Evolutionary conservation across 2,888 invertebrate species (phyloP), one percentile per base, ranked within the genome.

Genomic region (Lagria hirta): DNA sequence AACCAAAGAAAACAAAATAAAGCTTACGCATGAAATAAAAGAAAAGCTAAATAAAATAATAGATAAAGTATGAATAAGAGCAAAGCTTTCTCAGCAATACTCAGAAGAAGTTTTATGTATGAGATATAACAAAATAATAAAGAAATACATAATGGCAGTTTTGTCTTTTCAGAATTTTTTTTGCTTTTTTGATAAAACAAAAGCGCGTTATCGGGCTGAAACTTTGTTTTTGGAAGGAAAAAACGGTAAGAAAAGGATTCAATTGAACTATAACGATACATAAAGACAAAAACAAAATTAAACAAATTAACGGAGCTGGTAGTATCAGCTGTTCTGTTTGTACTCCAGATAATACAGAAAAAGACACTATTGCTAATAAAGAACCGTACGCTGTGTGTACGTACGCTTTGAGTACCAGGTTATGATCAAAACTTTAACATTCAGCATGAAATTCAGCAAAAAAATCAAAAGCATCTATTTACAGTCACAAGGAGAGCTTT

Each of bases 241-340:
- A n/a, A n/a, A n/a, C n/a, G n/a, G n/a, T 76, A 18, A 79, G 83
- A 71, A 78, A 81, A 32, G 81, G 79, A 22, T 83, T 83, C 59
- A 79, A 80, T 57, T 69, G 83, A 8, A 81, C 79, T 49, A 83
- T 84, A 38, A 71, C 82, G 11, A 79, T 83, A 13, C 81, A 76
- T 70, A 64, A 82, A 71, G 68, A 81, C 66, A 69, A 78, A 67
- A 51, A 71, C 51, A 54, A 75, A 70, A 55, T 73, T 66, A 27
- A 73, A 69, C 11, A 73, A 66, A n/a, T n/a, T n/a, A n/a, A n/a
- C n/a, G n/a, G n/a, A n/a, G 24, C 12, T 2, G 37, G 16, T n/a
- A 38, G 38, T 15, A 24, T 23, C 4, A 34, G 32, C 1, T 43
- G 48, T 15, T 54, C 55, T 18, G 37, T 45, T 6, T 55, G 55